Conservation (phyloP, 2,888 invertebrate species). For the Volucella zonaria region DNA sequence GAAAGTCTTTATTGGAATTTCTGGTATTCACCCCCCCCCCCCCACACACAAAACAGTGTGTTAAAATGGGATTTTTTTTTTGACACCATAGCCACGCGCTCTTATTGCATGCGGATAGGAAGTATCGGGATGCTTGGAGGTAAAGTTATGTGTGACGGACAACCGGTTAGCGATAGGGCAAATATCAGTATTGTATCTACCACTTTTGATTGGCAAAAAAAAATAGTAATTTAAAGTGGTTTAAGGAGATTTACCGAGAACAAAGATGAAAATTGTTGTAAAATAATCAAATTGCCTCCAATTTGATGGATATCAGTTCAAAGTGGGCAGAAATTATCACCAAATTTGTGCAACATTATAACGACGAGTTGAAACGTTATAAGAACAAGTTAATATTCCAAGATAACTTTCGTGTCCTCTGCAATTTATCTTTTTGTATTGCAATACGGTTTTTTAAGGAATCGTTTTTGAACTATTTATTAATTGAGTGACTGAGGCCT, state of each 20-base stretch:
- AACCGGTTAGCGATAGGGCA: not conserved
- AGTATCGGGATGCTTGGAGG: slow-evolving; percentile 16
- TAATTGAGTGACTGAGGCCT: no score
- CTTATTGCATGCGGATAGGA: slow-evolving; percentile 56
- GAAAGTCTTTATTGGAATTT: slow-evolving; percentile 69
- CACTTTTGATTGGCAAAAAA: slow-evolving; percentile 23
- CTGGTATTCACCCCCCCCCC: slow-evolving; percentile 59
- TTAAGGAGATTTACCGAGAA: not conserved
- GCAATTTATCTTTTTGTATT: no score
- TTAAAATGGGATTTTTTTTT: slow-evolving; percentile 19
- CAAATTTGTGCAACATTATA: no score
- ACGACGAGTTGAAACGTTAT: no score
- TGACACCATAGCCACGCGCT: slow-evolving; percentile 34
- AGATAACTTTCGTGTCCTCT: no score
- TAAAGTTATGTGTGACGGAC: slow-evolving; percentile 39
- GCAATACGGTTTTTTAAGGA: no score
- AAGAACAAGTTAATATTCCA: no score
- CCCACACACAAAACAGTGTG: slow-evolving; percentile 35
- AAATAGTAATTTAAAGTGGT: slow-evolving; percentile 6
- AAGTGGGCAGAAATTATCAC: no score
- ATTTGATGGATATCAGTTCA: no score
- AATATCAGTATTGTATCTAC: slow-evolving; percentile 15
- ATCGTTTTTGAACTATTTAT: no score
- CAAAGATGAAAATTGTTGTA: no score
- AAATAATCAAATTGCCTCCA: no score